These are phyloP conservation scores for Argyresthia goedartella DNA, from an alignment of 2,888 invertebrate species.

Conservation along the genomic window DNA sequence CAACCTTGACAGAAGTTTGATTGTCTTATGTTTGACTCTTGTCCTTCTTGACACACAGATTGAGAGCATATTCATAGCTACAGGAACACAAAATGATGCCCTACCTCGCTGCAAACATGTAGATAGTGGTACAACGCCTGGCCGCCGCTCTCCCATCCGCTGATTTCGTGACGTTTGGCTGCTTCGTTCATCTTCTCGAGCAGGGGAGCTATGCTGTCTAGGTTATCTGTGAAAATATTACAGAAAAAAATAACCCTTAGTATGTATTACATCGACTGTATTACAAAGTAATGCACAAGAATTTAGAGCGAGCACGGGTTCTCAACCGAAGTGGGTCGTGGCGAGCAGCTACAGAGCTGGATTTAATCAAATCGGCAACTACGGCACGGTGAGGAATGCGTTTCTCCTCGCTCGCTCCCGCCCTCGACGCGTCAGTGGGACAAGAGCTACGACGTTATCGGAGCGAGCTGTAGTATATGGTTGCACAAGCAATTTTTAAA, in stretches of 20 bases:
- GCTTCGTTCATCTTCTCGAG: slow-evolving; percentile 72
- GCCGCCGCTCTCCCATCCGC: slow-evolving; percentile 81
- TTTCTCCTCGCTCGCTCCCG: too few species aligned
- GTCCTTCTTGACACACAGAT: too few species aligned
- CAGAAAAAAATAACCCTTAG: slow-evolving; percentile 4
- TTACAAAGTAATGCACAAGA: neutral
- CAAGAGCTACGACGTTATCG: too few species aligned
- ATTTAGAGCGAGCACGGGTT: neutral
- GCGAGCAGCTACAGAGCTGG: too few species aligned
- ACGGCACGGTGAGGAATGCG: too few species aligned
- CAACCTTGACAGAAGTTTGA: too few species aligned
- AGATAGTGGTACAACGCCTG: slow-evolving; percentile 80
- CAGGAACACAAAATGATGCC: neutral
- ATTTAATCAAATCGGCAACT: too few species aligned
- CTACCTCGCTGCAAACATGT: slow-evolving; percentile 73
- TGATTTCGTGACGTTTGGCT: slow-evolving; percentile 66
- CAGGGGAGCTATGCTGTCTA: slow-evolving; percentile 73
- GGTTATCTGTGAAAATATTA: slow-evolving; percentile 73
- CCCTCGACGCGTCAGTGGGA: too few species aligned
- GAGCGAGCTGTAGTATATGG: too few species aligned
- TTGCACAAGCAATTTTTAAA: too few species aligned
- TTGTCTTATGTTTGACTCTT: too few species aligned
- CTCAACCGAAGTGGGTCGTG: neutral
- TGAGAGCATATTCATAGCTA: too few species aligned
- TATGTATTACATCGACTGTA: neutral